phyloP scores from a whole-genome alignment of 2,113 vertebrate species.

The Macquaria australasica region DNA sequence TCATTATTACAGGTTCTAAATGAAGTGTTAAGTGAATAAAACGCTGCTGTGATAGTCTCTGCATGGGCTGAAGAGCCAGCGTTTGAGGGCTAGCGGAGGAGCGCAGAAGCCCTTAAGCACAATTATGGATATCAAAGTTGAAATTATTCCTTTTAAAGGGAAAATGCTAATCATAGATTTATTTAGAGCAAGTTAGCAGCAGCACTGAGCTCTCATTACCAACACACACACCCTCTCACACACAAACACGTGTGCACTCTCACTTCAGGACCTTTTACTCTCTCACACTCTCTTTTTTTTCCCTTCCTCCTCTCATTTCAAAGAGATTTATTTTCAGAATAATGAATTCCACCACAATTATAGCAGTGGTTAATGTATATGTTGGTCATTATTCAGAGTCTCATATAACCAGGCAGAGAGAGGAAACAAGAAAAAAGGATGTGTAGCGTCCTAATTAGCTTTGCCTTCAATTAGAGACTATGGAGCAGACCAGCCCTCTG shows the following conservation, averaged over 20 bases:
- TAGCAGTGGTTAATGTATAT: slow-evolving; percentile 59
- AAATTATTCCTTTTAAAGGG: slow-evolving; percentile 79
- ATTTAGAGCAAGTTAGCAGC: slow-evolving; percentile 71
- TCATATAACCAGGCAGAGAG: slow-evolving; percentile 64
- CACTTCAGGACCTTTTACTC: slow-evolving; percentile 70
- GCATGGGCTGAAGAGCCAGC: slow-evolving; percentile 49
- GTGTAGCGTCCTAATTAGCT: slow-evolving; percentile 55
- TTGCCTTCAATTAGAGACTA: slow-evolving; percentile 60
- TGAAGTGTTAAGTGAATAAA: slow-evolving; percentile 53
- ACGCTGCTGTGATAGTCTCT: slow-evolving; percentile 48
- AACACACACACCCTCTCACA: slow-evolving; percentile 34
- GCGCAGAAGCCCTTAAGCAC: slow-evolving; percentile 72
- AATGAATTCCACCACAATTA: slow-evolving; percentile 67
- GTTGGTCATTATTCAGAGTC: slow-evolving; percentile 66
- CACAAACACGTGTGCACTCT: slow-evolving; percentile 10
- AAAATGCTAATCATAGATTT: slow-evolving; percentile 78
- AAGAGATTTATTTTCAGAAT: slow-evolving; percentile 66
- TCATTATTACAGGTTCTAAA: slow-evolving; percentile 43
- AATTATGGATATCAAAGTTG: slow-evolving; percentile 80
- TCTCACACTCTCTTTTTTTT: slow-evolving; percentile 75
- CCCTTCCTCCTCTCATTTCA: slow-evolving; percentile 44
- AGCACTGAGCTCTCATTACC: slow-evolving; percentile 63
- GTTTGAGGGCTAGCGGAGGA: slow-evolving; percentile 44
- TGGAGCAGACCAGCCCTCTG: slow-evolving; percentile 24
- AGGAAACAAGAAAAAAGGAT: slow-evolving; percentile 39